A percentile compares a stretch with the other conserved stretches of the same genome.
Evolutionary conservation across 2,888 invertebrate genomes (phyloP).

Genomic region (Lepidocyrtoides sp.): DNA sequence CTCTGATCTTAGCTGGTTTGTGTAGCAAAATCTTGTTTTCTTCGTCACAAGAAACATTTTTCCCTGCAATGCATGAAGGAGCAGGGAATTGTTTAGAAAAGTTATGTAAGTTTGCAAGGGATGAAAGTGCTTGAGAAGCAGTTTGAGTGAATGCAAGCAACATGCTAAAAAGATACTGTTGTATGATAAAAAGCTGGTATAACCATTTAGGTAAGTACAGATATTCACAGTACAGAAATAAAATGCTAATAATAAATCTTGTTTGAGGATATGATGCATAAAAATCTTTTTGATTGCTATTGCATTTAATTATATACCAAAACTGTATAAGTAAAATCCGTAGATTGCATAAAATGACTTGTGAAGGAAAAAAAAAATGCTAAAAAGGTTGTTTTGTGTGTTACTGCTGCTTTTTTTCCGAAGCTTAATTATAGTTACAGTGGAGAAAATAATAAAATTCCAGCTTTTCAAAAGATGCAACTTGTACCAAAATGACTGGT

Average conservation of each 20-base stretch:
- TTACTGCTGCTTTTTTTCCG: too few species aligned
- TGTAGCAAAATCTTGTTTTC: neutral
- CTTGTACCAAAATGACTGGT: too few species aligned
- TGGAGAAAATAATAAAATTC: too few species aligned
- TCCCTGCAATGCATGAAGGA: conserved; percentile 36
- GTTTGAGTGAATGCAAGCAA: neutral
- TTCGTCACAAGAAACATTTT: neutral
- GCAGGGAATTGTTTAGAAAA: conserved; percentile 20
- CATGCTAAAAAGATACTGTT: neutral
- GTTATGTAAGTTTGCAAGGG: neutral
- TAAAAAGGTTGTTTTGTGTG: too few species aligned
- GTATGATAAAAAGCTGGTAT: neutral
- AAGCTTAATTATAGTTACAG: too few species aligned
- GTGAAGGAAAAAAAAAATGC: neutral
- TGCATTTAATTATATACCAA: neutral
- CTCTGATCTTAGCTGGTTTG: neutral
- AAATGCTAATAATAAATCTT: neutral
- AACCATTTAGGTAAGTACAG: neutral
- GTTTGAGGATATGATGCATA: neutral
- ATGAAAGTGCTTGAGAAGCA: neutral
- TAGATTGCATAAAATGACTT: neutral
- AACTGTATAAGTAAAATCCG: neutral
- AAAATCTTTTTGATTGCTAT: neutral
- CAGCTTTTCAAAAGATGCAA: too few species aligned
- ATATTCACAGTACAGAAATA: neutral